Evolutionary conservation across 1,140 invertebrate genomes (phyloP), one percentile per base, ranked within the genome.

Genomic region (Drosophila teissieri): DNA sequence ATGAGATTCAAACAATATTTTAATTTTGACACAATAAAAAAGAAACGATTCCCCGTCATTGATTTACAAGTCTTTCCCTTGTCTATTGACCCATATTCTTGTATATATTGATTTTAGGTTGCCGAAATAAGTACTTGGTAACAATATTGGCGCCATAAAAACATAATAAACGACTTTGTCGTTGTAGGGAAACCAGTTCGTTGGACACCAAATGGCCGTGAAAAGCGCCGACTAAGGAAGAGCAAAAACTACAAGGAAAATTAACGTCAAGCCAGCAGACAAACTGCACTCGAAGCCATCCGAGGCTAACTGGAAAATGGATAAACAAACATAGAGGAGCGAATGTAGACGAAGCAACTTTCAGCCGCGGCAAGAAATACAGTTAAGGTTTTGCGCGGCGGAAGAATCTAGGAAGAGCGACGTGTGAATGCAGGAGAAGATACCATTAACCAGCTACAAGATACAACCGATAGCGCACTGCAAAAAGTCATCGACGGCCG

Each of bases 221-320:
- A 72, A 83, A 79, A 82, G 46, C 37, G 48, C 40, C 36, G 58
- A 52, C 37, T 49, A 24, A 34, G 27, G n/a, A 51, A 34, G 19
- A 40, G 7, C 54, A 49, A 56, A 40, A 75, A 64, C 19, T 19
- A 54, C 74, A 52, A 46, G 42, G 45, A 68, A 68, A 70, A 75
- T 53, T 51, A 51, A 39, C 56, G 49, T 45, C 53, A 58, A 55
- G 19, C 37, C 46, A 42, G 61, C 67, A 65, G 68, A 70, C 58
- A 72, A 70, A 53, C 52, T 78, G 83, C 75, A 76, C 57, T 77
- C 62, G 75, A 83, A 83, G 67, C 67, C 77, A 70, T 83, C 79
- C 34, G 39, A 68, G 77, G 22, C 49, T 83, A 86, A 88, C 83
- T 86, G 83, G 84, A 88, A 88, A 89, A 79, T 73, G 76, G 39